These are phyloP conservation scores for Eidolon helvum DNA, from an alignment of 2,113 vertebrate species.

Conservation along the genomic window DNA sequence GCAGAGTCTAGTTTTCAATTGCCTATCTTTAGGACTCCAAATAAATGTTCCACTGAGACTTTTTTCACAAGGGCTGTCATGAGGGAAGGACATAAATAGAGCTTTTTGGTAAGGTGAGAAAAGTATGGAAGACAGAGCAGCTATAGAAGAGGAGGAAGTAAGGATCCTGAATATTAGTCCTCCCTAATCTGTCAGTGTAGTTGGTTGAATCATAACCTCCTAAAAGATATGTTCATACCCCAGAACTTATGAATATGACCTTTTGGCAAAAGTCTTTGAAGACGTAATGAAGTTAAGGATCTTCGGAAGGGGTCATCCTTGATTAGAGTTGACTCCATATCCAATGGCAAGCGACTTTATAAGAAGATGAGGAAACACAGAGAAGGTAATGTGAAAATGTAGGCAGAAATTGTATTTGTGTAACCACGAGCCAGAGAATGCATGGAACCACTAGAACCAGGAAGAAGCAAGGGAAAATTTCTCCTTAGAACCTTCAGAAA, in stretches of 20 bases:
- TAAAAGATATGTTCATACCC: background rate
- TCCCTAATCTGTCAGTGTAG: background rate
- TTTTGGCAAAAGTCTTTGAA: background rate
- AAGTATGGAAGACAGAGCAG: background rate
- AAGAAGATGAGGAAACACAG: background rate
- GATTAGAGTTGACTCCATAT: background rate
- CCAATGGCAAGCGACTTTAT: background rate
- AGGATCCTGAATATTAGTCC: background rate
- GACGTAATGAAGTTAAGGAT: background rate
- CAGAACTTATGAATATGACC: background rate
- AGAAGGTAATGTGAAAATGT: background rate
- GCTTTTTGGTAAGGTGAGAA: background rate
- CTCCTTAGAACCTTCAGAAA: background rate
- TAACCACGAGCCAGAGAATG: accelerated
- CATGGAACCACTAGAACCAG: background rate
- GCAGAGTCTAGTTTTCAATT: background rate
- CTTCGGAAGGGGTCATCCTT: background rate
- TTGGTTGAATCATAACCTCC: background rate
- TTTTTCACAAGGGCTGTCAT: background rate
- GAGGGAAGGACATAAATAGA: background rate
- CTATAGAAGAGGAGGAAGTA: accelerated
- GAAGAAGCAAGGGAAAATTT: background rate
- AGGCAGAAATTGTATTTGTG: background rate
- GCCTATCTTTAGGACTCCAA: conserved; percentile 6
- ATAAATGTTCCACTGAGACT: background rate